These are phyloP conservation scores for Phaetusa simplex DNA, from an alignment of 2,113 vertebrate species.

Conservation along the genomic window DNA sequence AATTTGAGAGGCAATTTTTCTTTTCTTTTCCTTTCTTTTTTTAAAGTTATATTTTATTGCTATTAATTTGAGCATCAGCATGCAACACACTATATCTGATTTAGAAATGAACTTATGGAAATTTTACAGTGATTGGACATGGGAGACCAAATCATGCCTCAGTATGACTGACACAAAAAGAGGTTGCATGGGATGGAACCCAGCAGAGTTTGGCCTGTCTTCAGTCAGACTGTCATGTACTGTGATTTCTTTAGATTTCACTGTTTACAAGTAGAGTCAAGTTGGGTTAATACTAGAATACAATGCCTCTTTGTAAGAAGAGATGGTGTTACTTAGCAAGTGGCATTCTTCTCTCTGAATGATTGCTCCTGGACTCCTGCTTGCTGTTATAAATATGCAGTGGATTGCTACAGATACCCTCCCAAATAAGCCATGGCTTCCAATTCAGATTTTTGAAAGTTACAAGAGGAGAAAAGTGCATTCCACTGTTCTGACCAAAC, in stretches of 20 bases:
- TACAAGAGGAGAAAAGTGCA: not conserved
- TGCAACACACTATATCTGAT: not conserved
- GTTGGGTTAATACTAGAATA: not conserved
- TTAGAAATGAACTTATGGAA: not conserved
- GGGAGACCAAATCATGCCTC: not conserved
- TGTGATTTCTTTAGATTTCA: not conserved
- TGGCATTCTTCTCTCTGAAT: not conserved
- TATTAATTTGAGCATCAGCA: not conserved
- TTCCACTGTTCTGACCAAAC: not conserved
- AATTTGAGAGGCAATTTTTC: not conserved
- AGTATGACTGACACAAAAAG: not conserved
- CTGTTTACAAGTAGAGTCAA: not conserved
- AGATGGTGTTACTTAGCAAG: not conserved
- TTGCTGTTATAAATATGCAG: not conserved
- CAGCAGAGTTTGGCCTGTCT: not conserved
- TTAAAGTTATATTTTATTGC: not conserved
- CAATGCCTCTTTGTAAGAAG: conserved; percentile 9
- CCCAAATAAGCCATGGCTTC: not conserved
- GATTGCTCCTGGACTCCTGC: not conserved
- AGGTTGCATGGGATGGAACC: not conserved
- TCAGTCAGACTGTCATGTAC: not conserved
- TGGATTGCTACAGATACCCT: not conserved
- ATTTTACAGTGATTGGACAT: not conserved
- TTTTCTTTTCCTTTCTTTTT: no score
- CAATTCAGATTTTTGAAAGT: not conserved